Evolutionary conservation across 2,888 invertebrate species (phyloP), one percentile per base, ranked within the genome.

Genomic region (Calephelis perditalis): DNA sequence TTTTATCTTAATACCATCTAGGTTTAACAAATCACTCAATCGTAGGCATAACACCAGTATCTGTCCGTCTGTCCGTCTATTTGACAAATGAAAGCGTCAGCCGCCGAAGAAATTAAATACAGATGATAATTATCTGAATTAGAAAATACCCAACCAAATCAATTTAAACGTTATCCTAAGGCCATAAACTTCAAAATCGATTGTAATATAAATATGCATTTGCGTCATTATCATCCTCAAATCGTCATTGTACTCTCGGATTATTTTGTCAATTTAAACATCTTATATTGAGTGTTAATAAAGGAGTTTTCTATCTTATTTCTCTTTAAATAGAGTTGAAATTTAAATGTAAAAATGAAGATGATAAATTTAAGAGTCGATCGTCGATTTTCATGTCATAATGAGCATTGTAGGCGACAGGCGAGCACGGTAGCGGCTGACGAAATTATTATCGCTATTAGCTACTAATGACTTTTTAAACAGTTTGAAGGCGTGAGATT

Each of bases 371-470:
- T 60, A 61, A 58, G 62, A 64, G 64, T 64, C 62, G 69, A 67
- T 69, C 71, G 72, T 74, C 73, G 73, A 77, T 75, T 69, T 52
- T 52, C 73, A 71, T 76, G 77, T 78, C 77, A 75, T 73, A 76
- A 77, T 75, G 74, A 72, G 74, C 74, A 75, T 76, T 71, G 63
- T 70, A 68, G 72, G 67, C 70, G 71, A 52, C 52, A 52, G 52
- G 35, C 52, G 36, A 52, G 75, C 66, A 69, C 84, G 77, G 85
- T 83, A 84, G 86, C 85, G 71, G 75, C 70, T 73, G 82, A 78
- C 80, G 79, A 84, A 81, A 78, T 78, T 81, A 81, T 79, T 85
- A 84, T 82, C 78, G 81, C 79, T 82, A 82, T 85, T 81, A 84
- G 82, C 75, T 76, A 75, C 80, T 80, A 81, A 84, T 84, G 81